Conservation (phyloP, 2,888 invertebrate genomes). For the Ectemnius cavifrons region DNA sequence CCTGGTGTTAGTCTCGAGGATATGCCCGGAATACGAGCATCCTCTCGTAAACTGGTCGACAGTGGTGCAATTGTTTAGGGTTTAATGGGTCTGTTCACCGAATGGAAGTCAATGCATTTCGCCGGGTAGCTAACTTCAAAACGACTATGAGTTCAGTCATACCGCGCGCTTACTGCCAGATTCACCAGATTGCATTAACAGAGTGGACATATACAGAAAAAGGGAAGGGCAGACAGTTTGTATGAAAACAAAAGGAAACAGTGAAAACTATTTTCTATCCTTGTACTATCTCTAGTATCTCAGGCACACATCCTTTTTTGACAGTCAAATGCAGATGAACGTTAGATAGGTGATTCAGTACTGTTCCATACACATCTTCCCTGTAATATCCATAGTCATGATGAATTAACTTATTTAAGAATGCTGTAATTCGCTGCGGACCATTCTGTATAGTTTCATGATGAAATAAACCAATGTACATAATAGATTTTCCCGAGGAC, state of each 20-base stretch:
- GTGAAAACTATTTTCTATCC: constrained; percentile 31
- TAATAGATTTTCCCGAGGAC: constrained; percentile 16
- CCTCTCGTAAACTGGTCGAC: constrained; percentile 23
- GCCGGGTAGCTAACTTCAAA: constrained; percentile 3
- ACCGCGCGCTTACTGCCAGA: background rate
- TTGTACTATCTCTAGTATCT: constrained; percentile 29
- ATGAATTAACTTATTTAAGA: constrained; percentile 47
- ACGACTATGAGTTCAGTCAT: background rate
- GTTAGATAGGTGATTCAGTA: background rate
- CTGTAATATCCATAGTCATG: constrained; percentile 36
- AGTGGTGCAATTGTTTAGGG: constrained; percentile 47
- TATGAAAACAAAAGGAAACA: constrained; percentile 6
- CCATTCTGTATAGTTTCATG: constrained; percentile 60
- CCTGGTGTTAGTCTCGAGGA: too few species aligned
- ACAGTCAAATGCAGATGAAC: constrained; percentile 12
- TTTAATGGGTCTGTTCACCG: background rate
- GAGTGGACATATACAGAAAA: background rate
- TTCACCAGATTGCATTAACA: constrained; percentile 3
- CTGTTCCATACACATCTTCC: constrained; percentile 6
- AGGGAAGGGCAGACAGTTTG: background rate
- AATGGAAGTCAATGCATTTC: constrained; percentile 20
- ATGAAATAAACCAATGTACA: constrained; percentile 57
- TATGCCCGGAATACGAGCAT: background rate
- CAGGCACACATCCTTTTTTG: constrained; percentile 30
- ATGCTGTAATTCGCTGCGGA: constrained; percentile 47